These are phyloP conservation scores for Aselliscus stoliczkanus DNA, from an alignment of 2,797 vertebrate genomes.

Conservation along the genomic window DNA sequence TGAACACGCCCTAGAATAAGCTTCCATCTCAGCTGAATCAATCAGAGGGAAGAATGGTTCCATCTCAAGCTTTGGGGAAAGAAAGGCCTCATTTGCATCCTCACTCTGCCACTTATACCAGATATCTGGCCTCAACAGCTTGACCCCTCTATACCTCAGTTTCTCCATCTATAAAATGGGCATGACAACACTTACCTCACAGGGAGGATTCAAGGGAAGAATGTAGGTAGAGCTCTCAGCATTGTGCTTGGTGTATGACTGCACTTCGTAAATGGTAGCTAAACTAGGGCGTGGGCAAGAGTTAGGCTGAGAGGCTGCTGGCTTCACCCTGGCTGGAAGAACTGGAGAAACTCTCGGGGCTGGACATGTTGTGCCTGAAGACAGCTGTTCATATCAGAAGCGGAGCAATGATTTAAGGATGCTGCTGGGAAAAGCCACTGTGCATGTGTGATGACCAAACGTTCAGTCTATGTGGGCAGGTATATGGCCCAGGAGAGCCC, in stretches of 20 bases:
- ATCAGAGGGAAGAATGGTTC: neutral
- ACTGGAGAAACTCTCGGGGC: neutral
- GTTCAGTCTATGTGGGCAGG: neutral
- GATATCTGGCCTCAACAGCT: neutral
- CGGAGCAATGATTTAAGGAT: neutral
- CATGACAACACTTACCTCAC: neutral
- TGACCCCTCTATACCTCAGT: neutral
- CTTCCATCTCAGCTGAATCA: neutral
- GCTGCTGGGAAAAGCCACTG: neutral
- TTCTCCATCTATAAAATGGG: neutral
- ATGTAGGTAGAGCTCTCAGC: neutral
- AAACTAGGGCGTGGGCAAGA: neutral
- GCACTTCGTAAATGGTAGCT: neutral
- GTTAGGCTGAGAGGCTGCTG: neutral
- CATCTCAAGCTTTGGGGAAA: neutral
- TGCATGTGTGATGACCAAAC: neutral
- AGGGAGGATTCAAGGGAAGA: neutral
- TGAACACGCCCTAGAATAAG: neutral
- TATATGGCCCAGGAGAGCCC: neutral
- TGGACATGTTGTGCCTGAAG: rapidly evolving
- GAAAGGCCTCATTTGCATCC: neutral
- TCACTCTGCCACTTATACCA: neutral
- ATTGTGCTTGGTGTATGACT: neutral
- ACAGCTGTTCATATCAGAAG: neutral
- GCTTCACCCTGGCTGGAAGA: neutral